Conservation (phyloP, 2,113 vertebrate species). For the Rhinolophus ferrumequinum region DNA sequence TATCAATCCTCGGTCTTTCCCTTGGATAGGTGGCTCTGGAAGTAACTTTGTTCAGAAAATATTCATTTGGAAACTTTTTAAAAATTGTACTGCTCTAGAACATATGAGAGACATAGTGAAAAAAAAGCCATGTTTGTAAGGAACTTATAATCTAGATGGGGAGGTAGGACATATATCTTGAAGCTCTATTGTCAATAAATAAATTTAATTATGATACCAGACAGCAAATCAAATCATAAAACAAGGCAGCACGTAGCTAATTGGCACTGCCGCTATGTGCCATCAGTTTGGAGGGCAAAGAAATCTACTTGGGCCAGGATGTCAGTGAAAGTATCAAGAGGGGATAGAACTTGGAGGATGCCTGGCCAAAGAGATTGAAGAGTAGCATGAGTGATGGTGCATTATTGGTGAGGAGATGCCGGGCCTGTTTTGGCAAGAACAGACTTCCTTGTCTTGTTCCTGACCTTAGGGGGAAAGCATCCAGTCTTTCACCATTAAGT, state of each 20-base stretch:
- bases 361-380: not conserved
- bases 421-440: not conserved
- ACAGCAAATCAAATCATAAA: not conserved
- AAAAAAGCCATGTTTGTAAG: not conserved
- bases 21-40: not conserved
- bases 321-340: not conserved
- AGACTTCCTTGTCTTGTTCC: not conserved
- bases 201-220: not conserved
- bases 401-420: not conserved
- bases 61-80: not conserved
- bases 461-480: not conserved
- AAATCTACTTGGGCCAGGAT: not conserved
- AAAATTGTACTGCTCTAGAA: not conserved
- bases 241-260: not conserved
- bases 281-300: not conserved
- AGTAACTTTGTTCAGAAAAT: slow-evolving; percentile 3
- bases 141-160: not conserved
- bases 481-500: not conserved
- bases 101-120: not conserved
- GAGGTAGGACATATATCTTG: not conserved
- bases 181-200: not conserved
- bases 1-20: not conserved
- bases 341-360: not conserved
- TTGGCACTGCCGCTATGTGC: not conserved
- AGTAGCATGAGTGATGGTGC: not conserved